Base-by-base conservation (phyloP, 2,888 invertebrate species). In the Drosophila prolongata region DNA sequence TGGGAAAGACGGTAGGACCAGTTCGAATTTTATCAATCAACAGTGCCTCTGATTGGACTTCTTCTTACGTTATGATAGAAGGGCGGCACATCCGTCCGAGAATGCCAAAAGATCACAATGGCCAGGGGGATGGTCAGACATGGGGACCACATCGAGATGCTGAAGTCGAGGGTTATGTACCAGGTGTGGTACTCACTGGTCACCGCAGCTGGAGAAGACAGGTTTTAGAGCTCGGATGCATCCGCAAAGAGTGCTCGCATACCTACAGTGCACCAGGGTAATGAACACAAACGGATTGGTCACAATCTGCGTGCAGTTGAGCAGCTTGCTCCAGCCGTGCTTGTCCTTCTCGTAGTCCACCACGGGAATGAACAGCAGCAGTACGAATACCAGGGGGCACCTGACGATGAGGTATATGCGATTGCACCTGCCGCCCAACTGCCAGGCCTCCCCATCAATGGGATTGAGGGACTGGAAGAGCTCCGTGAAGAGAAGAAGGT, bases 321-420 rank as follows among this genome's bases (percentile, higher is more conserved):
- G 74, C 14, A 91, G 34, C 69, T 91, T 91, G 35, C 83, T 85
- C 91, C 90, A 91, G 2, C 90, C 91, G 50, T 90, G 88, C 37
- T 79, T 80, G 8, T 78, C 77, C 49, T 40, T 27, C 19, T 80
- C 78, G 54, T 82, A 88, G 40, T 90, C 79, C 11, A 90, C 85
- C 11, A 72, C 49, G 1, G 90, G 91, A n/a, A 90, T 77, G 1
- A 81, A 58, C 0, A 85, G 3, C 0, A 44, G 43, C 24, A 87
- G 55, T 0, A 77, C 0, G 3, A 88, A 24, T 0, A 64, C 62
- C 6, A 88, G 46, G 0, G 90, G 90, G 0, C 71, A 47, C 9
- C 71, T 61, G 2, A 80, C 0, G 0, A 83, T 49, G 5, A 76
- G 40, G 16, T 57, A 54, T 0, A 49, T 0, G 5, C 77, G 83